phyloP scores from a whole-genome alignment of 2,888 invertebrate genomes.

The Drosophila robusta region DNA sequence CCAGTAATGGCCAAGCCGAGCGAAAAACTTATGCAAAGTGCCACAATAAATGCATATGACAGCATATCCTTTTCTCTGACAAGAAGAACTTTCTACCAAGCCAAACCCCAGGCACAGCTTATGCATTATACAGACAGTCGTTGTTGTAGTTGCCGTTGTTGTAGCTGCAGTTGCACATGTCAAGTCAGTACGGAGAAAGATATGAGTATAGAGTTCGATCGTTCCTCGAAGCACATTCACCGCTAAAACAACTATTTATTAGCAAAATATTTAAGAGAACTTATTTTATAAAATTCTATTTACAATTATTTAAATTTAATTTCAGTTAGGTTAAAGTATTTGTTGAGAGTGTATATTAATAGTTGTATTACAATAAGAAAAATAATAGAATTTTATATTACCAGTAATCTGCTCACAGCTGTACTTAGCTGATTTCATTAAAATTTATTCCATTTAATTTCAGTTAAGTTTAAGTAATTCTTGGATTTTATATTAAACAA shows the following conservation, averaged over 20 bases:
- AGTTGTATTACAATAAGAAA: no score
- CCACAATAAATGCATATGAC: slow-evolving; percentile 67
- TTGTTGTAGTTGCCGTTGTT: slow-evolving; percentile 20
- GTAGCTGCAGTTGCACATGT: slow-evolving; percentile 54
- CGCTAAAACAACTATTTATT: background rate
- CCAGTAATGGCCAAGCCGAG: slow-evolving; percentile 6
- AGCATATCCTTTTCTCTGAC: slow-evolving; percentile 72
- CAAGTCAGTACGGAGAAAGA: slow-evolving; percentile 30
- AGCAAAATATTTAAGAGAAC: background rate
- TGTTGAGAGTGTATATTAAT: no score
- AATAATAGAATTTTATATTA: no score
- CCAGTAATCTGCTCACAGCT: no score
- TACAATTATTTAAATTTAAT: no score
- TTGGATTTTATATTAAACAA: no score
- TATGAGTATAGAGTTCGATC: slow-evolving; percentile 2
- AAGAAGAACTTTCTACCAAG: slow-evolving; percentile 52
- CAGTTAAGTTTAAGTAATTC: no score
- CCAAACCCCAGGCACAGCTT: slow-evolving; percentile 27
- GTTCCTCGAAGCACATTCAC: slow-evolving; percentile 24
- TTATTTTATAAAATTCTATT: no score
- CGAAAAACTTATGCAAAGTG: slow-evolving; percentile 54
- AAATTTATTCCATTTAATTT: no score
- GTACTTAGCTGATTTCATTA: no score
- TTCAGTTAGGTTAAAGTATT: no score
- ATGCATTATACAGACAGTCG: slow-evolving; percentile 29